A percentile compares a stretch with the other conserved stretches of the same genome.
Evolutionary conservation across 2,888 invertebrate genomes (phyloP).

Genomic region (Drosophila subquinaria): DNA sequence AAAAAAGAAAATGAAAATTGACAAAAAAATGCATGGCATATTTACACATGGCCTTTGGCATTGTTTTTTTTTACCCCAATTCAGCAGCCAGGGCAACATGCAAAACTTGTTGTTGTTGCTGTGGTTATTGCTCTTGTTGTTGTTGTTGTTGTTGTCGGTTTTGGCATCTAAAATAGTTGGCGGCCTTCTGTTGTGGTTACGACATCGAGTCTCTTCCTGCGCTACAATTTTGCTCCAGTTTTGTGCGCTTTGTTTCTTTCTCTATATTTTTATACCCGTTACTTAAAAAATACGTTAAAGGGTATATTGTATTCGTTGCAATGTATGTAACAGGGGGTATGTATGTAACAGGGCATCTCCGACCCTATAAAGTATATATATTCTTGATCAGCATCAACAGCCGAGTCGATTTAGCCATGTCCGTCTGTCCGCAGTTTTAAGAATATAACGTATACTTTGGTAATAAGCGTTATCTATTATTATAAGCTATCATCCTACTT

Average conservation of each 20-base stretch:
- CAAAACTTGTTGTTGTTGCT: slow-evolving; percentile 22
- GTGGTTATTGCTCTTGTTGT: slow-evolving; percentile 4
- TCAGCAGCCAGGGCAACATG: slow-evolving; percentile 54
- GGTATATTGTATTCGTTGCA: too few relatives aligned
- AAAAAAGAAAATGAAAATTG: slow-evolving; percentile 17
- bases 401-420: too few relatives aligned
- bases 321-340: too few relatives aligned
- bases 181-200: slow-evolving; percentile 74
- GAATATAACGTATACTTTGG: too few relatives aligned
- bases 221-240: slow-evolving; percentile 45
- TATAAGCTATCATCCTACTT: too few relatives aligned
- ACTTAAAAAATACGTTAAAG: too few relatives aligned
- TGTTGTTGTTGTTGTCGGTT: slow-evolving; percentile 41
- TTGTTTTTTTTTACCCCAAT: slow-evolving; percentile 60
- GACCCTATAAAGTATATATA: too few relatives aligned
- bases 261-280: background rate
- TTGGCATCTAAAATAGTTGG: slow-evolving; percentile 78
- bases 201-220: slow-evolving; percentile 52
- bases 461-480: too few relatives aligned
- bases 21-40: slow-evolving; percentile 65
- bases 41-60: slow-evolving; percentile 78
- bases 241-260: slow-evolving; percentile 18
- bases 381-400: too few relatives aligned
- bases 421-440: too few relatives aligned
- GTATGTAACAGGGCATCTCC: too few relatives aligned